Percentiles rank a stretch among this genome's conserved stretches.
Conservation (phyloP, 2,113 vertebrate species). For the Petaurus breviceps region DNA sequence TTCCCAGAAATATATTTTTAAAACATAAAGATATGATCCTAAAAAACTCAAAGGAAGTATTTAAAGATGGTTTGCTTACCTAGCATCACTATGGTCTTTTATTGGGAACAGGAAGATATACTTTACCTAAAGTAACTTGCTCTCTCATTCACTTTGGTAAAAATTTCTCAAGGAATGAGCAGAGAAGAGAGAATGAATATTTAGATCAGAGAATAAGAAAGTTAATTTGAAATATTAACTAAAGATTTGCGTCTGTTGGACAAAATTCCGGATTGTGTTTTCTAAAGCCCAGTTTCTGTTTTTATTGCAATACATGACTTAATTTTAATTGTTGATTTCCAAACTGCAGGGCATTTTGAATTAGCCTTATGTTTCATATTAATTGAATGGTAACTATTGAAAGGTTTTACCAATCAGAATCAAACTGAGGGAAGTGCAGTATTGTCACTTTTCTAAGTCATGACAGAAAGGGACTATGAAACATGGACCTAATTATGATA, state of each 20-base stretch:
- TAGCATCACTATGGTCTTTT: background rate
- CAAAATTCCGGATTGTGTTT: constrained; percentile 45
- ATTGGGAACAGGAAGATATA: background rate
- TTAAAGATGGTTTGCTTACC: constrained; percentile 27
- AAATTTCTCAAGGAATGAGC: constrained; percentile 20
- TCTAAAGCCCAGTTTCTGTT: constrained; percentile 61
- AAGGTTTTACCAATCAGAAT: constrained; percentile 59
- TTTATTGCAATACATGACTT: constrained; percentile 70
- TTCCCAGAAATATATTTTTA: constrained; percentile 22
- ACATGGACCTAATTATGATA: constrained; percentile 77
- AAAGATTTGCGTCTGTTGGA: background rate
- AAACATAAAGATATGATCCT: constrained; percentile 20
- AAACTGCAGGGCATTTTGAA: constrained; percentile 60
- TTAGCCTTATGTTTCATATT: constrained; percentile 71
- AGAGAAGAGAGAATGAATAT: background rate
- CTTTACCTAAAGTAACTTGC: background rate
- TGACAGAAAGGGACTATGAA: constrained; percentile 80
- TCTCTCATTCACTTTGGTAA: constrained; percentile 6
- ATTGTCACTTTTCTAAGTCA: constrained; percentile 73
- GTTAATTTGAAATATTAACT: constrained; percentile 28
- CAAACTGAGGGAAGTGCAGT: constrained; percentile 71
- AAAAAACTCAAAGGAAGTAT: constrained; percentile 9
- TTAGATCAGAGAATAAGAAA: constrained; percentile 5
- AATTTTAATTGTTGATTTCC: constrained; percentile 66
- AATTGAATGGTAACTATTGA: constrained; percentile 63